Base-by-base conservation (phyloP, 64 coral and sea anemone species). In the Trachythela sp. region DNA sequence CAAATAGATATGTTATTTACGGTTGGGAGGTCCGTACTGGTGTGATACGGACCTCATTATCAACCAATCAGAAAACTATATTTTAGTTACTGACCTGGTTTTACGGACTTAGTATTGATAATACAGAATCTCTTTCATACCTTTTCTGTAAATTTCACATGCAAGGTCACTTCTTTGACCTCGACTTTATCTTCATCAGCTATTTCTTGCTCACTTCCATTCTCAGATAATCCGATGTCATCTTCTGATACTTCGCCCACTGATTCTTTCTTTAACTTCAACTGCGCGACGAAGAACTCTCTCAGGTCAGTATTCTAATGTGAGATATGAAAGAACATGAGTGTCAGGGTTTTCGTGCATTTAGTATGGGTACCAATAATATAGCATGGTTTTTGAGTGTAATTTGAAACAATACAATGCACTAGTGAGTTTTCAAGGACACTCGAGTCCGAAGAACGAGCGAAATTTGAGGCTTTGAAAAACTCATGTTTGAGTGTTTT, bases 181-280 rank as follows among this genome's bases (percentile, higher is more conserved):
- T 92, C 90, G 71, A 91, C 91, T 67, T 88, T 86, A 37, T 83
- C 70, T 75, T 93, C 17, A 36, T 91, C 96, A 1, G 41, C 87
- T 22, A 86, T 75, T 29, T 91, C 89, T 20, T 30, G 86, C 54
- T 70, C 67, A 8, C 24, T 40, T 1, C 88, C 35, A 32, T 48
- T 8, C 30, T 71, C 75, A 90, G 31, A 36, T 48, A 38, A 56
- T 24, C 15, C 40, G 36, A 22, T 4, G 8, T 88, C 88, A 64
- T 34, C 26, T 31, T 90, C 83, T 18, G 33, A 27, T 0, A 92
- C 22, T 27, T 94, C 89, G 20, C 95, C 95, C 33, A 94, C 11
- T 29, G 92, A 88, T 43, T 86, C 89, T 76, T 90, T 93, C 43
- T 97, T 97, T 75, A 90, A 43, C 84, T 97, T 97, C 39, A 92